Evolutionary conservation across 2,797 vertebrate species (phyloP), one percentile per base, ranked within the genome.

Genomic region (Hapalemur alaotrensis): DNA sequence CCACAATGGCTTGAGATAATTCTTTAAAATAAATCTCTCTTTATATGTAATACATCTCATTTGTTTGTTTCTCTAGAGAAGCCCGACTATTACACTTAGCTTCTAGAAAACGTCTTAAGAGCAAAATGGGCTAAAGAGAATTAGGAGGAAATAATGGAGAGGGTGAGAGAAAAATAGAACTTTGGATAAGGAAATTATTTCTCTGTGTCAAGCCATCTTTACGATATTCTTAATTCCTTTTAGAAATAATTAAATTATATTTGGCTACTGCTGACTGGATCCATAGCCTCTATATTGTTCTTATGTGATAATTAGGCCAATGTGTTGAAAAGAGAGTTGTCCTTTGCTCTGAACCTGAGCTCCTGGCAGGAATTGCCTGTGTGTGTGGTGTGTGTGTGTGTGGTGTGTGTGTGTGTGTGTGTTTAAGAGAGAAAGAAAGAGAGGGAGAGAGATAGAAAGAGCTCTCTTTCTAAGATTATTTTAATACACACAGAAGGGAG

Each of bases 401-500:
- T n/a, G 38, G 46, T 15, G 50, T 3, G 10, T 54, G 52, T 54
- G 52, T 54, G 18, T 54, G 52, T 54, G 52, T 54, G 52, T 54
- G 9, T 57, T 9, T 57, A 57, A 57, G 54, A 10, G 12, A 38
- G 8, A 18, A 43, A 41, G 12, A 17, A 25, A 30, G 52, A 46
- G 18, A 52, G 23, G 35, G 23, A 43, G 38, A 41, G 59, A 43
- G 14, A 3, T 28, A 46, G 11, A 50, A 15, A 91, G 35, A 52
- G 87, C 32, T 38, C 38, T 38, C 38, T 38, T 38, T 38, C 38
- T 38, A 50, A 69, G 59, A 83, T 91, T 91, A 91, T 95, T 91
- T 96, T 92, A 96, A 92, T 91, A 96, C 94, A 88, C 89, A 76
- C 41, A 88, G 89, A 73, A 69, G 54, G 76, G 91, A 92, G 85